Percentiles rank a stretch among this genome's conserved stretches.
Conservation (phyloP, 2,113 vertebrate species). For the Brevimyrus niger region DNA sequence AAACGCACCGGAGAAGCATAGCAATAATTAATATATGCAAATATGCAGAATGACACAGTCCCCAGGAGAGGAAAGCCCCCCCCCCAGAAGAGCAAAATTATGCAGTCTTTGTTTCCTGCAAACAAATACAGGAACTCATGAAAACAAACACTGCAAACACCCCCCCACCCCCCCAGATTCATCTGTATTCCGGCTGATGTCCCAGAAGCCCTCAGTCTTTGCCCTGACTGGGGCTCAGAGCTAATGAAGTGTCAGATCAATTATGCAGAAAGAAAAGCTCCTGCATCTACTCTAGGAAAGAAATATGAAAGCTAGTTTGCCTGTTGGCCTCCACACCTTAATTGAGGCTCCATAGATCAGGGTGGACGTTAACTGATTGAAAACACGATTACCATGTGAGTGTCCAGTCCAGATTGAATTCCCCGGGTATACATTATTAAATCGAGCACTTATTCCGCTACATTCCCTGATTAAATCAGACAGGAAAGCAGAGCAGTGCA, state of each 20-base stretch:
- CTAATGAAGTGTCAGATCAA: constrained; percentile 23
- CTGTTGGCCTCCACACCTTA: not conserved
- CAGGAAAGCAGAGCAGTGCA: not conserved
- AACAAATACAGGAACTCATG: not conserved
- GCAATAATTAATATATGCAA: not conserved
- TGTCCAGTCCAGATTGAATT: not conserved
- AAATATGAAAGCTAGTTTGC: not conserved
- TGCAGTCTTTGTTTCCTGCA: not conserved
- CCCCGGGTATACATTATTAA: not conserved
- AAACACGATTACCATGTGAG: not conserved
- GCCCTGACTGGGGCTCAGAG: not conserved
- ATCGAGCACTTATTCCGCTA: not conserved
- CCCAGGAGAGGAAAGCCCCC: not conserved
- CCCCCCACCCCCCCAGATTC: too few relatives aligned
- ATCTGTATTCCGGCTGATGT: not conserved
- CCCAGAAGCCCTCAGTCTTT: not conserved
- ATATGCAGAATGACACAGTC: not conserved
- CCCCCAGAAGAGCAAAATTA: not conserved
- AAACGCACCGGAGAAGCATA: not conserved
- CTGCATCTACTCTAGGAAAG: not conserved
- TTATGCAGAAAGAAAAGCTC: not conserved
- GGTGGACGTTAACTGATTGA: not conserved
- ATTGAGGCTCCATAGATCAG: not conserved
- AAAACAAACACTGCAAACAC: not conserved
- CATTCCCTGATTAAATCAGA: not conserved